phyloP scores from a whole-genome alignment of 2,888 invertebrate genomes.

The Halictus ligatus region DNA sequence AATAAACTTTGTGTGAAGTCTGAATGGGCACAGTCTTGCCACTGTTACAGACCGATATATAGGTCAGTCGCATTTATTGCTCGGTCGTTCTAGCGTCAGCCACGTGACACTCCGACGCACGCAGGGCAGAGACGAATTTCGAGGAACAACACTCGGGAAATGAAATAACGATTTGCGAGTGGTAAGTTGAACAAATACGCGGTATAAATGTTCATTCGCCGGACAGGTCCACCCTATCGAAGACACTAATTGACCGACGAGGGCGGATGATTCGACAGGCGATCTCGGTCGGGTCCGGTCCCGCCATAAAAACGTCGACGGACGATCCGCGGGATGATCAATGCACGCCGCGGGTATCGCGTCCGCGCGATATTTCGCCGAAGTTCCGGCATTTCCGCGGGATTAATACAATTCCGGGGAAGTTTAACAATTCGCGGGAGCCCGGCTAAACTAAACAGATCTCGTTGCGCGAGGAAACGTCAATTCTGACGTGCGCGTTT shows the following conservation, averaged over 20 bases:
- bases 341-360: neutral
- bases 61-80: too few relatives aligned
- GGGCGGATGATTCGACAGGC: neutral
- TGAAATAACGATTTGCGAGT: too few relatives aligned
- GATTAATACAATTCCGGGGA: slow-evolving; percentile 53
- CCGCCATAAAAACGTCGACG: slow-evolving; percentile 4
- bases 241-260: neutral
- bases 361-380: slow-evolving; percentile 22
- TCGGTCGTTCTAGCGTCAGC: too few relatives aligned
- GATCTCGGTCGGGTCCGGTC: neutral
- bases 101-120: too few relatives aligned
- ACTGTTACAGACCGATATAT: too few relatives aligned
- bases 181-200: too few relatives aligned
- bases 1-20: too few relatives aligned
- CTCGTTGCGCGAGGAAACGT: slow-evolving; percentile 57
- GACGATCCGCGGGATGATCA: slow-evolving; percentile 9
- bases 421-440: slow-evolving; percentile 56
- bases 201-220: too few relatives aligned
- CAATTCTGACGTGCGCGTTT: slow-evolving; percentile 56
- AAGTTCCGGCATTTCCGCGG: slow-evolving; percentile 52
- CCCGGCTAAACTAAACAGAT: slow-evolving; percentile 58
- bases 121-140: too few relatives aligned
- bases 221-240: neutral
- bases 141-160: too few relatives aligned
- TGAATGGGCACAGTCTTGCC: too few relatives aligned